These are phyloP conservation scores for Dufourea novaeangliae DNA, from an alignment of 1,140 invertebrate genomes.

Conservation along the genomic window DNA sequence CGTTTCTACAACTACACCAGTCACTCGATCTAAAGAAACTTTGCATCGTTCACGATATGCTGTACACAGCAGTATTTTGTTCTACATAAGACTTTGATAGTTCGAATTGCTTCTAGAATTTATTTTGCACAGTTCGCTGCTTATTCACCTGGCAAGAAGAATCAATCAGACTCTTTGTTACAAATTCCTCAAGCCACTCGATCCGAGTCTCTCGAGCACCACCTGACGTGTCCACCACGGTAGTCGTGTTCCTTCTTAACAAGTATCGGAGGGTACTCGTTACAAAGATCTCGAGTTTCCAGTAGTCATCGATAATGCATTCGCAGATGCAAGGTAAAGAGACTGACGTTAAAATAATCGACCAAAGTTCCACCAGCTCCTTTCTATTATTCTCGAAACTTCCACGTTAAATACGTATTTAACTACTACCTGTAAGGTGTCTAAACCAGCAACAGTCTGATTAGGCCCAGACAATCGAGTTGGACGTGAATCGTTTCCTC, in stretches of 20 bases:
- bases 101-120: neutral
- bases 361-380: neutral
- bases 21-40: too few relatives aligned
- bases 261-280: too few relatives aligned
- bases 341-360: neutral
- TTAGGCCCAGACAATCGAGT: neutral
- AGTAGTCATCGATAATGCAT: neutral
- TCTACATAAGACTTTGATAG: too few relatives aligned
- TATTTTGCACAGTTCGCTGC: neutral
- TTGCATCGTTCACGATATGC: neutral
- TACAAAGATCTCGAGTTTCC: constrained; percentile 16
- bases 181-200: constrained; percentile 15
- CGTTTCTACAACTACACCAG: too few relatives aligned
- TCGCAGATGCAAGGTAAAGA: neutral
- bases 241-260: neutral
- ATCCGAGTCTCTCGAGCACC: constrained; percentile 7
- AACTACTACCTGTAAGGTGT: too few relatives aligned
- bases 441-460: neutral
- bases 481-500: constrained; percentile 8
- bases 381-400: neutral
- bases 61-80: too few relatives aligned
- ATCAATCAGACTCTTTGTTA: constrained; percentile 28
- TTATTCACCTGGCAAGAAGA: neutral
- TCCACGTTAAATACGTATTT: neutral
- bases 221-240: neutral